Conservation (phyloP, 92 coral and sea anemone genomes). For the Heteractis magnifica region DNA sequence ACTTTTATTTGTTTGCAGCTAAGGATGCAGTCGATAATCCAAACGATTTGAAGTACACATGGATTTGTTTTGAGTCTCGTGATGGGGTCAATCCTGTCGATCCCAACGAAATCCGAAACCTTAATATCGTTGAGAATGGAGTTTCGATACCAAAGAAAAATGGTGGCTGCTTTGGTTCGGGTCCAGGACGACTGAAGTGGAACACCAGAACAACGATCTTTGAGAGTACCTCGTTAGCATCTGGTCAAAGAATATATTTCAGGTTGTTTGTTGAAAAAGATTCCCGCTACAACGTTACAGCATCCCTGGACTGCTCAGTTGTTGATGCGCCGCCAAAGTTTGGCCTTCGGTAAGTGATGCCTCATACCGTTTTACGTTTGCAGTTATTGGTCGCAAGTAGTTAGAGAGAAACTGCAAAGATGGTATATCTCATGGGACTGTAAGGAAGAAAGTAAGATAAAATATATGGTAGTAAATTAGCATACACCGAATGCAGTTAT, state of each 20-base stretch:
- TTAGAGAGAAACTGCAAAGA: too few species aligned
- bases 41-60: slow-evolving; percentile 11
- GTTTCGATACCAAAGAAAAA: neutral
- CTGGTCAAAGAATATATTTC: neutral
- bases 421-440: too few species aligned
- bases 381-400: too few species aligned
- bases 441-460: too few species aligned
- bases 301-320: neutral
- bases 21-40: neutral
- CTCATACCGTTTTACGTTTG: too few species aligned
- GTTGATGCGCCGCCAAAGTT: slow-evolving; percentile 9
- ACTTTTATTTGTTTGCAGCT: neutral
- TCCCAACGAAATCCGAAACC: neutral
- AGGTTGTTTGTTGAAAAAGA: slow-evolving; percentile 7
- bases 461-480: too few species aligned
- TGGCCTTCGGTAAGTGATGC: neutral
- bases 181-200: slow-evolving; percentile 2
- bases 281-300: neutral
- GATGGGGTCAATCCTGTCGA: neutral
- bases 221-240: neutral
- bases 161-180: slow-evolving; percentile 21
- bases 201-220: slow-evolving; percentile 4
- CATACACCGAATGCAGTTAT: too few species aligned
- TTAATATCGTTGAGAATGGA: slow-evolving; percentile 2
- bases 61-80: neutral